Base-by-base conservation (phyloP, 1,140 invertebrate species). In the Plectus sambesii region DNA sequence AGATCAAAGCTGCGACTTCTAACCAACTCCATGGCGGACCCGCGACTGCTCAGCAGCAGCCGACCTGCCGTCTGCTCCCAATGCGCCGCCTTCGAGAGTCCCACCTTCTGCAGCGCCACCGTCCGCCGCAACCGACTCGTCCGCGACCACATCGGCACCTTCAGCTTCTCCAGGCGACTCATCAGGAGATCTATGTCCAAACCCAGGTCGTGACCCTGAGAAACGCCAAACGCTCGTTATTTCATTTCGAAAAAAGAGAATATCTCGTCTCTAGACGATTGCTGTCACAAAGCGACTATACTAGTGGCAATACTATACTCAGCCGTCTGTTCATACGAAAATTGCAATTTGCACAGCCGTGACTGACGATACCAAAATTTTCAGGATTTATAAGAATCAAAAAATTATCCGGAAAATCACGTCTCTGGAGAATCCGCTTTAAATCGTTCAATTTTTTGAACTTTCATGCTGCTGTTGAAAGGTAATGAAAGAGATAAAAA, bases 1-100 rank as follows among this genome's bases (percentile, higher is more conserved):
- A 97, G 74, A 70, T 97, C 89, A 66, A 89, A 98, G 66, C 84
- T 89, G 61, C 85, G 78, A 23, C 83, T 80, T 61, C 83, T 79
- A 25, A 97, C 84, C 2, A 96, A 76, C 75, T 98, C 92, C 75
- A 85, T 87, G 0, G 89, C 84, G 1, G 87, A 87, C 33, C 85
- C 75, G 74, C 89, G 88, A 2, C 93, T 79, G 72, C 98, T 92
- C 69, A 88, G 93, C 0, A 96, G 76, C 19, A 94, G 74, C 39
- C 93, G 77, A 0, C 93, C 93, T 62, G 76, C 78, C 52, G 79
- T 73, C 2, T 75, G 70, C 48, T 74, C 72, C 48, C 73, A 76
- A 49, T 77, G 52, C 20, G 29, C 53, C n/a, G 53, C 26, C 30
- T 56, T 56, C 5, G 36, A 43, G 19, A 76, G 5, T 74, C 60